Base-by-base conservation (phyloP, 2,113 vertebrate species). In the Cettia cetti region DNA sequence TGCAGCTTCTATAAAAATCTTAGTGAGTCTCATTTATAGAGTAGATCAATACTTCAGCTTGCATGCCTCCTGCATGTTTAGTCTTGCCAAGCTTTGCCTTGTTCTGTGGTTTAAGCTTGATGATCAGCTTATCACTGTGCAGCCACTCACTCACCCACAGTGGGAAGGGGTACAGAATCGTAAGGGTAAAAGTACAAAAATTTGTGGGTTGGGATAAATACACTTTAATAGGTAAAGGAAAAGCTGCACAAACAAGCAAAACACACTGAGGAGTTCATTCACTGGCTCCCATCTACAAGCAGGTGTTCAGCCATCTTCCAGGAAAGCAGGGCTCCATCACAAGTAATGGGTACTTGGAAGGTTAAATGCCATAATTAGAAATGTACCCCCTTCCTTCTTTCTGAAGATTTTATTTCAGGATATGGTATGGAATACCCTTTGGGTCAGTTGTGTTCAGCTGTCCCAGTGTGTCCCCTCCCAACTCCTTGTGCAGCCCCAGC, bases 291-390 rank as follows among this genome's bases (percentile, higher is more conserved):
- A 27, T 23, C 0, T 1, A 27, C 30, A 30, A 11, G 80, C 30
- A 52, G 40, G 42, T 33, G 15, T 50, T 56, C 57, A 66, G 40
- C 11, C 22, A 50, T 56, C 52, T 61, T 35, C 35, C 26, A 37
- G 26, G 45, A 76, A 71, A 76, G 49, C 49, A 28, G 31, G 11
- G 23, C 18, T 53, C n/a, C 27, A 21, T 69, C 39, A 13, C 6
- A 1, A 2, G 0, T 39, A 19, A 37, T 1, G 3, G 3, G 2
- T 31, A 35, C 35, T 56, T 56, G 35, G 21, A 69, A 69, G 30
- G 8, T 33, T 40, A 37, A 82, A 47, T 61, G 4, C 21, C 18
- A 1, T 47, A 42, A 42, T 12, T 27, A 14, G 7, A 2, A 49
- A 49, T 3, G 10, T 31, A 18, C 3, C 12, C 6, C 2, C 15